Evolutionary conservation across 2,797 vertebrate genomes (phyloP), one percentile per base, ranked within the genome.

Genomic region (Thalassophryne amazonica): DNA sequence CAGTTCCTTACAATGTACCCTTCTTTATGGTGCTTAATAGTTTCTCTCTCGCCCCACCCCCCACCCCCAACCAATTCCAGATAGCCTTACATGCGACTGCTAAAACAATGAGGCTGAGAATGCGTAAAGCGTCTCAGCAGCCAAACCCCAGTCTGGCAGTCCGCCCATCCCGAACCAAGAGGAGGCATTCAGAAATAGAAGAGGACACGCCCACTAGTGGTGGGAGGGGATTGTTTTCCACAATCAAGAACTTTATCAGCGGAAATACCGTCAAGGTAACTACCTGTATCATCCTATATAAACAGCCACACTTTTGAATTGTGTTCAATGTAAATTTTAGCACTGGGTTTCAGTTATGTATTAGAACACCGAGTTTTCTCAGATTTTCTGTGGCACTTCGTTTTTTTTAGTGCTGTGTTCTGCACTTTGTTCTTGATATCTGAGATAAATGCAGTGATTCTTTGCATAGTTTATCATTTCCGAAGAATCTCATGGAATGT

Each of bases 21-120:
- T 42, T 5, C 39, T 31, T 52, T 15, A 7, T 1, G 5, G 7
- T 17, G 6, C 41, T 13, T 45, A 17, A 11, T 23, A n/a, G n/a
- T n/a, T n/a, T 23, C 3, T 7, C 23, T 24, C 24, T 4, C 15
- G 4, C 3, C 40, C 22, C 22, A 12, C 31, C n/a, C 64, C 62
- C 55, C 50, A 47, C 34, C 40, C 27, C 14, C 14, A 33, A 25
- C 15, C 35, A 15, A 34, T 29, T 36, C 53, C 1, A 30, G 54
- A 8, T 12, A 98, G 95, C 80, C 90, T 90, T 96, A 91, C 93
- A 98, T 98, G 97, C 92, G 92, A 90, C 91, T 76, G 68, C 70
- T 88, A 86, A 93, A 80, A 94, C 92, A 73, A 99, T 99, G 97
- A 98, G 93, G 94, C 95, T 99, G 93, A 97, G 97, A 91, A 95